Evolutionary conservation across 2,888 invertebrate genomes (phyloP), one percentile per base, ranked within the genome.

Genomic region (Bembecia ichneumoniformis): DNA sequence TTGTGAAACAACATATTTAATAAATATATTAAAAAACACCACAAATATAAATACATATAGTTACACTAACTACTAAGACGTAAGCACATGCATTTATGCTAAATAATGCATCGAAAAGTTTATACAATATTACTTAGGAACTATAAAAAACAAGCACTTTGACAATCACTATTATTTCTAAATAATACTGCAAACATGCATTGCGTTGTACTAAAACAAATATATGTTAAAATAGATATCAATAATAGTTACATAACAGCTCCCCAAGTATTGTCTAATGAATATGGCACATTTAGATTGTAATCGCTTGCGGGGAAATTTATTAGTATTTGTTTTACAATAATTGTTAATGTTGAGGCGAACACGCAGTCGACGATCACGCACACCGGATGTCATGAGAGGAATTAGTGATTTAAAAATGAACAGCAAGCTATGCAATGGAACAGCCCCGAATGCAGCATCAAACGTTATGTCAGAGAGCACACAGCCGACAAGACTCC

Each of bases 151-250:
- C 72, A 68, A 66, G 62, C 65, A 59, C 10, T 46, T 9, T 46
- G n/a, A 63, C 28, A 28, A 53, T 57, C 51, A 57, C 55, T 66
- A 61, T 68, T 70, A 62, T 57, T 52, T 59, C 65, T 73, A 74
- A 67, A 72, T 82, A 82, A 81, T 82, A 82, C 82, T 82, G 80
- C 77, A 77, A 63, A 68, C 82, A 77, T 81, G 78, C 80, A 73
- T 61, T 63, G 28, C 9, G 9, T 28, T 28, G 28, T 28, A 28
- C 9, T 28, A 5, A 66, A 64, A 63, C 58, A 58, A 59, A 60
- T 61, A 64, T 77, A 80, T 78, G 68, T 78, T 71, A 62, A 77
- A 70, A 79, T 76, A 76, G 74, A 28, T 9, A 28, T 28, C 7
- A 28, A 28, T 2, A 28, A 28, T 1, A 28, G 5, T 28, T 5